A percentile compares a stretch with the other conserved stretches of the same genome.
Conservation (phyloP, 2,888 invertebrate species). For the Torymus tubicola region DNA sequence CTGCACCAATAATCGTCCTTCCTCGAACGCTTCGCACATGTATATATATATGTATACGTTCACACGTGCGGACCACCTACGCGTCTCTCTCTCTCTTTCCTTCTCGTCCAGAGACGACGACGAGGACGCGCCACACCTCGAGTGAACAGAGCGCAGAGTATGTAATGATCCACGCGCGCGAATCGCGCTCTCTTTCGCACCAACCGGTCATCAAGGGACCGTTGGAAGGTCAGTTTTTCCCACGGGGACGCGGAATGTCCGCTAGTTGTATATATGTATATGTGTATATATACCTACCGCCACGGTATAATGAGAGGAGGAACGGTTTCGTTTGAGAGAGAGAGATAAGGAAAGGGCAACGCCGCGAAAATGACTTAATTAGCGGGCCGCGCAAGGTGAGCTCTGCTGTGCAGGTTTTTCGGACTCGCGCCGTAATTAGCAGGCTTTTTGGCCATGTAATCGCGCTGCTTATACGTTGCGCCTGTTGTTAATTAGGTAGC, state of each 20-base stretch:
- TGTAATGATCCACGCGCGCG: constrained; percentile 69
- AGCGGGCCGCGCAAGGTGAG: constrained; percentile 2
- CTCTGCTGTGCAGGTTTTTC: neutral
- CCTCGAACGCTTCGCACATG: constrained; percentile 43
- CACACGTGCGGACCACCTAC: constrained; percentile 43
- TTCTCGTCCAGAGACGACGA: neutral
- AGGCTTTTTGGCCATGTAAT: too few relatives aligned
- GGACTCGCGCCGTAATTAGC: constrained; percentile 7
- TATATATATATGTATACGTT: constrained; percentile 23
- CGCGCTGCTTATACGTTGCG: too few relatives aligned
- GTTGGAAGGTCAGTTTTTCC: constrained; percentile 49
- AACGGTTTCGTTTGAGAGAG: constrained; percentile 7
- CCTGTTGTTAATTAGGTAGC: too few relatives aligned
- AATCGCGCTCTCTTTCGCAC: constrained; percentile 66
- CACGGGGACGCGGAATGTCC: constrained; percentile 34
- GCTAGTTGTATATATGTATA: neutral
- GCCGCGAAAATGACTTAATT: constrained; percentile 28
- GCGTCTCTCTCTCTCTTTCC: neutral
- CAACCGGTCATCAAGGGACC: constrained; percentile 35
- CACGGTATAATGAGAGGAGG: constrained; percentile 37
- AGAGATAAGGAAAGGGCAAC: neutral
- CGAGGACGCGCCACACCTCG: constrained; percentile 69
- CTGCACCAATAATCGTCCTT: constrained; percentile 52
- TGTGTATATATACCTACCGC: neutral
- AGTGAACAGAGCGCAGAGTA: too few relatives aligned